These are phyloP conservation scores for Isotomurus palustris DNA, from an alignment of 2,888 invertebrate species.

Conservation along the genomic window DNA sequence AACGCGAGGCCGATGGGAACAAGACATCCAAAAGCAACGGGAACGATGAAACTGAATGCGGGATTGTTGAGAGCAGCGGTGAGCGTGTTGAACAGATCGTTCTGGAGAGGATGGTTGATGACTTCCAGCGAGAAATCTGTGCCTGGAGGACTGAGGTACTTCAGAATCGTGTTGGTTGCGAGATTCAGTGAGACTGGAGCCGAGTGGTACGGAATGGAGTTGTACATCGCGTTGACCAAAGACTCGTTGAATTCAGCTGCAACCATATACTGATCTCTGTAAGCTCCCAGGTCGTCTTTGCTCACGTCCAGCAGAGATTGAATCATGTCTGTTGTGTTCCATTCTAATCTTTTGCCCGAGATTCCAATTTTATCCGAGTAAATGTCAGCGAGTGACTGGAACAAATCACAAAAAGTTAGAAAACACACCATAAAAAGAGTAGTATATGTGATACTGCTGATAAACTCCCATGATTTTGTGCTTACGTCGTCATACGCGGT, in stretches of 20 bases:
- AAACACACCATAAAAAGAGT: background rate
- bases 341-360: background rate
- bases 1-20: conserved; percentile 30
- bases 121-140: conserved; percentile 23
- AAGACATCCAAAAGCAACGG: conserved; percentile 24
- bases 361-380: conserved; percentile 6
- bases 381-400: background rate
- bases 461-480: background rate
- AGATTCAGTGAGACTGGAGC: conserved; percentile 40
- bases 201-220: conserved; percentile 36
- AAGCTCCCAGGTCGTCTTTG: conserved; percentile 20
- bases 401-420: too few relatives aligned
- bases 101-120: conserved; percentile 35
- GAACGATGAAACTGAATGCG: conserved; percentile 9
- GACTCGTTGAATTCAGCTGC: conserved; percentile 20
- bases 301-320: background rate
- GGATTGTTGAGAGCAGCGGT: conserved; percentile 29
- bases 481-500: conserved; percentile 16
- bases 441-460: background rate
- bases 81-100: conserved; percentile 30
- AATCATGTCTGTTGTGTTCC: conserved; percentile 2
- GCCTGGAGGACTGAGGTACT: conserved; percentile 39
- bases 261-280: conserved; percentile 29
- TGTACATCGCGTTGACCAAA: conserved; percentile 23
- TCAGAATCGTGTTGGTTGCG: conserved; percentile 42